Evolutionary conservation across 2,113 vertebrate genomes (phyloP).

Genomic region (Ranitomeya imitator): DNA sequence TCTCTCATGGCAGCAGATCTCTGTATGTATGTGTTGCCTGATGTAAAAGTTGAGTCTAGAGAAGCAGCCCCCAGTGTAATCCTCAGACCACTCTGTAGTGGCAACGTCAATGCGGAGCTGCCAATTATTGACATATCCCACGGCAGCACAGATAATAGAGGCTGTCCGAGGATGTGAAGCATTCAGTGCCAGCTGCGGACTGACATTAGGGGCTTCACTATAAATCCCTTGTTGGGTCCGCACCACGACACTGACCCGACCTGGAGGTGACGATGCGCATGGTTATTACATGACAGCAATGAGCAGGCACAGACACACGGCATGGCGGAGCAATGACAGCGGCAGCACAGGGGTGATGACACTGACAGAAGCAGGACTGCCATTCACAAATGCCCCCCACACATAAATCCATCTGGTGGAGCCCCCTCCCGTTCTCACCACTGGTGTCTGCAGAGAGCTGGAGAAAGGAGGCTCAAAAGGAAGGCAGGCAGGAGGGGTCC

Average conservation of each 20-base stretch:
- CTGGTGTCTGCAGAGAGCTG: constrained; percentile 88
- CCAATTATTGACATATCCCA: no score
- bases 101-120: no score
- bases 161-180: no score
- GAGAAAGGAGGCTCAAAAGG: constrained; percentile 90
- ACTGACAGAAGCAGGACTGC: constrained; percentile 26
- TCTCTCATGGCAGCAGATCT: no score
- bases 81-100: no score
- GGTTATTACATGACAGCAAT: constrained; percentile 24
- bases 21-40: no score
- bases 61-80: no score
- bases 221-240: no score
- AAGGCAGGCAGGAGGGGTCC: constrained; percentile 87
- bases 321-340: neutral
- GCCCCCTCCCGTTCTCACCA: constrained; percentile 79
- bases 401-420: neutral
- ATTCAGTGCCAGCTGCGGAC: no score
- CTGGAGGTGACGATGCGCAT: neutral
- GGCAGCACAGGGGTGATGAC: neutral
- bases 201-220: no score
- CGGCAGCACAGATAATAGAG: no score
- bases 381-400: constrained; percentile 35
- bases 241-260: neutral
- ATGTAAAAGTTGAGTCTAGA: no score
- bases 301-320: neutral